A percentile compares a stretch with the other conserved stretches of the same genome.
Conservation (phyloP, 2,888 invertebrate genomes). For the Emmelina monodactyla region DNA sequence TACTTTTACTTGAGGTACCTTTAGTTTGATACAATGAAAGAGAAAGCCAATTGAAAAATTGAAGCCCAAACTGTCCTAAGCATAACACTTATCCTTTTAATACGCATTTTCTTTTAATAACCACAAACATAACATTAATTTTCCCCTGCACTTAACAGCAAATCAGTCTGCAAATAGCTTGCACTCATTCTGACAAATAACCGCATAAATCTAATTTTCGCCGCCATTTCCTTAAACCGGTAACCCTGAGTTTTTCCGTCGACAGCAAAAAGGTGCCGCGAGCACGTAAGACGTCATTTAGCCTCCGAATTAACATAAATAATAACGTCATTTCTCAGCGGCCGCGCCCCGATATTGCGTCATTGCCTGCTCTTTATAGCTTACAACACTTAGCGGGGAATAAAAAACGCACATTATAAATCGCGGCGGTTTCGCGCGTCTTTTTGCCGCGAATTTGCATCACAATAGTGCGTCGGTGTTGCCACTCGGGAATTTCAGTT, state of each 20-base stretch:
- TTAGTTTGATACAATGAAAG: too few relatives aligned
- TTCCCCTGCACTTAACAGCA: too few relatives aligned
- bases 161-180: too few relatives aligned
- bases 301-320: constrained; percentile 63
- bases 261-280: constrained; percentile 29
- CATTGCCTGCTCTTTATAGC: constrained; percentile 53
- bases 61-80: too few relatives aligned
- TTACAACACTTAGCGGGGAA: constrained; percentile 49
- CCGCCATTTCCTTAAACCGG: too few relatives aligned
- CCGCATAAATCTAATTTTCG: too few relatives aligned
- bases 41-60: too few relatives aligned
- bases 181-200: too few relatives aligned
- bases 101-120: too few relatives aligned
- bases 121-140: too few relatives aligned
- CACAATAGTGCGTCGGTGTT: constrained; percentile 42
- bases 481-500: constrained; percentile 27
- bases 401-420: constrained; percentile 54
- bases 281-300: constrained; percentile 60
- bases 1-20: too few relatives aligned
- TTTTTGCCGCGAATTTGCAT: constrained; percentile 35
- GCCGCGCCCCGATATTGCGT: constrained; percentile 38
- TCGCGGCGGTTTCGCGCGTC: constrained; percentile 20
- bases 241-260: constrained; percentile 25
- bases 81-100: too few relatives aligned
- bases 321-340: constrained; percentile 56